phyloP scores from a whole-genome alignment of 1,140 invertebrate species.

The Drosophila triauraria region DNA sequence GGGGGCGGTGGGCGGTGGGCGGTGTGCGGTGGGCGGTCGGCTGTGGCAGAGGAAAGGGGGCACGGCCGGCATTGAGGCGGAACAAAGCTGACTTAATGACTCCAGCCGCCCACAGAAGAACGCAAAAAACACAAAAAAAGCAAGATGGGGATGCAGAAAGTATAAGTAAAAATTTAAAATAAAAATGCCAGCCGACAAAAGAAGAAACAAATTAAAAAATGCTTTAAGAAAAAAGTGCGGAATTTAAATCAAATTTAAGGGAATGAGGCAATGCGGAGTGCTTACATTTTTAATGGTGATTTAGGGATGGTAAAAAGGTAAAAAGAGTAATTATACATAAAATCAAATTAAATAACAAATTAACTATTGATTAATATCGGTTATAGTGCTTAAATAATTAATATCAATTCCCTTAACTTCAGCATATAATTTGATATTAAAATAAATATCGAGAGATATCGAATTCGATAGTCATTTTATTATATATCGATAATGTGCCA shows the following conservation, averaged over 20 bases:
- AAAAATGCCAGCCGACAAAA: slow-evolving; percentile 20
- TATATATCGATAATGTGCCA: neutral
- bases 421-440: too few species aligned
- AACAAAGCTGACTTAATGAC: slow-evolving; percentile 79
- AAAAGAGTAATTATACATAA: too few species aligned
- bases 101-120: slow-evolving; percentile 49
- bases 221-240: slow-evolving; percentile 51
- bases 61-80: slow-evolving; percentile 62
- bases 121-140: slow-evolving; percentile 26
- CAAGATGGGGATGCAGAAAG: slow-evolving; percentile 17
- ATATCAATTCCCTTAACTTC: too few species aligned
- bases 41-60: neutral
- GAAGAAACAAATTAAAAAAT: slow-evolving; percentile 73
- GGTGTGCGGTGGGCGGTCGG: neutral
- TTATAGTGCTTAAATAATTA: too few species aligned
- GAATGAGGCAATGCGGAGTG: neutral
- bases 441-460: neutral
- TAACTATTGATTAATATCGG: neutral
- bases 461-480: neutral
- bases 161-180: slow-evolving; percentile 37
- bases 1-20: neutral
- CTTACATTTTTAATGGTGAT: slow-evolving; percentile 16
- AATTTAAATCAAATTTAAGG: slow-evolving; percentile 63
- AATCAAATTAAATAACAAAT: neutral
- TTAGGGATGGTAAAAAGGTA: neutral